Conservation (phyloP, 1,140 invertebrate genomes). For the Pygmarrhopalites habei region DNA sequence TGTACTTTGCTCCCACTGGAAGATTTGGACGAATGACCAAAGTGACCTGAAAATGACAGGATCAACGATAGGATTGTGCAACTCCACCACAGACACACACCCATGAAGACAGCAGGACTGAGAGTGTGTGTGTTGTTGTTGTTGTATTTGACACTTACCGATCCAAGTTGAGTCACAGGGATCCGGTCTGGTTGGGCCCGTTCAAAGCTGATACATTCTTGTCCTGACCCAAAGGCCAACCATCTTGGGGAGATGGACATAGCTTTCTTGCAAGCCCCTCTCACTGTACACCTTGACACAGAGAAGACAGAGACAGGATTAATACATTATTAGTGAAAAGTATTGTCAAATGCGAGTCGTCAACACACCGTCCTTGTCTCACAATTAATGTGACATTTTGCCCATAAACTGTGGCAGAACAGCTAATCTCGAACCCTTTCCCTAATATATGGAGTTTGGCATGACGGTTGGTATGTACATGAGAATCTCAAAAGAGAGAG, state of each 20-base stretch:
- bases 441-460: not conserved
- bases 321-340: no score
- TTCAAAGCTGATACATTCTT: constrained; percentile 93
- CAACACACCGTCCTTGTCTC: not conserved
- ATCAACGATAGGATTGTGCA: no score
- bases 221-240: constrained; percentile 81
- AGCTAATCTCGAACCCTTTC: constrained; percentile 1
- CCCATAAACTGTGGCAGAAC: not conserved
- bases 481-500: no score
- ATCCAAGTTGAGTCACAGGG: constrained; percentile 73
- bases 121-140: no score
- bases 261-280: constrained; percentile 80
- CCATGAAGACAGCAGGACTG: no score
- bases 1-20: constrained; percentile 81
- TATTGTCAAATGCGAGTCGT: no score
- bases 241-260: constrained; percentile 80
- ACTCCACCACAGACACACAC: no score
- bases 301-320: no score
- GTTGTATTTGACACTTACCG: constrained; percentile 52
- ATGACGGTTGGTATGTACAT: no score
- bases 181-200: constrained; percentile 82
- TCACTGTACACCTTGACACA: constrained; percentile 70
- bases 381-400: not conserved
- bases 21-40: constrained; percentile 81
- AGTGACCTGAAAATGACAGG: constrained; percentile 58